These are phyloP conservation scores for Nebria ingens DNA, from an alignment of 1,140 invertebrate species.

Conservation along the genomic window DNA sequence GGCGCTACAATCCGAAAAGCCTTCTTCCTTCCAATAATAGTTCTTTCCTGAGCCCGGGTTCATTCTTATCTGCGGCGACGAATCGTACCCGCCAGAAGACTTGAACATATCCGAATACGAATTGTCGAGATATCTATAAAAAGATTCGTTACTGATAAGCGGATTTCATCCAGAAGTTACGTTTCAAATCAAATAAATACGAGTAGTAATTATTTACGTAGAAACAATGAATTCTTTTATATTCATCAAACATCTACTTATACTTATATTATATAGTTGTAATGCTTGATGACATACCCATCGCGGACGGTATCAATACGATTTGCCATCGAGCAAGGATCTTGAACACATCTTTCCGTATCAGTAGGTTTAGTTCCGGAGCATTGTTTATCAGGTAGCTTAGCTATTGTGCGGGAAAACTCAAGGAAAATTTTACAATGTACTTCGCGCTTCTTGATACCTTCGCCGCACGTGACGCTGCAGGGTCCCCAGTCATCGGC, in stretches of 20 bases:
- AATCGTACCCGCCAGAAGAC: neutral
- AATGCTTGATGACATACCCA: too few species aligned
- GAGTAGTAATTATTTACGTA: too few species aligned
- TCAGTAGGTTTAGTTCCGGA: conserved; percentile 69
- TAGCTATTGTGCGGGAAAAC: conserved; percentile 75
- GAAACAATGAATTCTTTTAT: too few species aligned
- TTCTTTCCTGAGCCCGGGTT: conserved; percentile 51
- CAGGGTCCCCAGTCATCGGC: conserved; percentile 78
- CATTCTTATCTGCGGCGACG: neutral
- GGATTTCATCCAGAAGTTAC: too few species aligned
- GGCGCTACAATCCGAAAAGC: conserved; percentile 84
- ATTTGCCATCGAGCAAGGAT: conserved; percentile 47
- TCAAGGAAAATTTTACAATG: conserved; percentile 90
- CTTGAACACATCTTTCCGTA: conserved; percentile 64
- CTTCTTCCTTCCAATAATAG: conserved; percentile 74
- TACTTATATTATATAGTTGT: too few species aligned
- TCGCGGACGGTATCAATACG: conserved; percentile 30
- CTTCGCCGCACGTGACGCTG: conserved; percentile 82
- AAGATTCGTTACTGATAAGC: too few species aligned
- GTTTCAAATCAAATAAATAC: too few species aligned
- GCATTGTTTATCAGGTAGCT: conserved; percentile 80
- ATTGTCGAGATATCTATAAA: neutral
- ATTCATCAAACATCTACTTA: too few species aligned
- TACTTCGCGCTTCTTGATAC: conserved; percentile 65
- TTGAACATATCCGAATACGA: neutral